Evolutionary conservation across 2,888 invertebrate genomes (phyloP).

Genomic region (Sphaeridia pumilis): DNA sequence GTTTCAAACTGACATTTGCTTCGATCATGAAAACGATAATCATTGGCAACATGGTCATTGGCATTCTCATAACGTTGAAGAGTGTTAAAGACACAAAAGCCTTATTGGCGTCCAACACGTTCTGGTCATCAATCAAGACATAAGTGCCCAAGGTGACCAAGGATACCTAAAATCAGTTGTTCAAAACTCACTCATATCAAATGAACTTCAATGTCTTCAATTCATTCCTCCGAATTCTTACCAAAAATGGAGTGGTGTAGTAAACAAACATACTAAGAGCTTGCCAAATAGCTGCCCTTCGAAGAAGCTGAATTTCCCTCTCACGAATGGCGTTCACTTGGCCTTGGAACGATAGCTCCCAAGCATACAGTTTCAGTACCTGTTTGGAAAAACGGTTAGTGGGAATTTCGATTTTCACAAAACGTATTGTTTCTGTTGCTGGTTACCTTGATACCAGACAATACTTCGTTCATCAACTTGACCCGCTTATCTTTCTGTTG

Average conservation of each 20-base stretch:
- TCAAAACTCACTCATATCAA: neutral
- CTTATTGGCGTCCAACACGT: constrained; percentile 64
- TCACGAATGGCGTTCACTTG: constrained; percentile 66
- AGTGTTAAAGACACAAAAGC: constrained; percentile 78
- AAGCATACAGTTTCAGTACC: constrained; percentile 36
- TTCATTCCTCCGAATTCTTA: neutral
- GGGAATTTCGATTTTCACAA: neutral
- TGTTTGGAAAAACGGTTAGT: constrained; percentile 25
- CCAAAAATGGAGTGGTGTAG: constrained; percentile 45
- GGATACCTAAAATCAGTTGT: constrained; percentile 16
- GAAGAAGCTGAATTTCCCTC: constrained; percentile 76
- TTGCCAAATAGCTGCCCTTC: constrained; percentile 76
- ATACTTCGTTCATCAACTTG: constrained; percentile 83
- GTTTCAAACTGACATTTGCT: constrained; percentile 43
- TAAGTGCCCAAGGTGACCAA: constrained; percentile 66
- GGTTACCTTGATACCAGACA: constrained; percentile 72
- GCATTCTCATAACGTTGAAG: constrained; percentile 77
- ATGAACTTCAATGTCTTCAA: neutral
- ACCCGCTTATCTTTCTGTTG: constrained; percentile 86
- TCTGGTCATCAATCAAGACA: constrained; percentile 54
- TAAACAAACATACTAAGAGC: constrained; percentile 42
- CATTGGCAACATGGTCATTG: constrained; percentile 79
- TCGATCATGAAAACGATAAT: constrained; percentile 83
- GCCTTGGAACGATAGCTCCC: constrained; percentile 32
- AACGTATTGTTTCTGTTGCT: neutral